Evolutionary conservation across 2,113 vertebrate genomes (phyloP), one percentile per base, ranked within the genome.

Genomic region (Crypturellus undulatus): DNA sequence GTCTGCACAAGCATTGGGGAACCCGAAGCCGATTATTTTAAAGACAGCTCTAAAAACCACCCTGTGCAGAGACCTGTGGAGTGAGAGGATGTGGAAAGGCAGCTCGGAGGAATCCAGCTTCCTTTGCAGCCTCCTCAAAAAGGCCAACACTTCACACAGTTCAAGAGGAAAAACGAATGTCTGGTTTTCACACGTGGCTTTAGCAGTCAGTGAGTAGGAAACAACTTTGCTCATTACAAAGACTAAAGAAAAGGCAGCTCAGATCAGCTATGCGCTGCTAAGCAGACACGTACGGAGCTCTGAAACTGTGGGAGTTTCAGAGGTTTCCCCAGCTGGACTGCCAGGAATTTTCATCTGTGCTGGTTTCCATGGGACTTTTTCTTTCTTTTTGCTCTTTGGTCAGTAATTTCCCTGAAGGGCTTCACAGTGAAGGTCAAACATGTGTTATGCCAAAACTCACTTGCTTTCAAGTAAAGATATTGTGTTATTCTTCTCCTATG

Each of bases 381-480:
- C 91, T 84, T 88, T 36, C 79, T 71, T 47, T 89, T 79, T 85
- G 93, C 87, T 88, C 91, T 95, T 96, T 94, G 80, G 63, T 69
- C 95, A 54, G 63, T 28, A 43, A 54, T 75, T 17, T 83, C 68
- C 60, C 60, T 10, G 5, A 67, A 85, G 49, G 43, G 63, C 36
- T 67, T 0, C 0, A 10, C 90, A 82, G 36, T 28, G 0, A 96
- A 92, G 92, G 70, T 87, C 15, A 3, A 72, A 89, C 69, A 84
- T 64, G 68, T 2, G 14, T 6, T 79, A 54, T 90, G 88, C 77
- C 70, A 92, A 64, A 83, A 9, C 80, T 88, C 79, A 24, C 21
- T 42, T 63, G 79, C 67, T 89, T 54, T 87, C 2, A 9, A 88
- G 59, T 43, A 49, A 59, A 87, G 15, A 49, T 92, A 52, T 87